A percentile compares a stretch with the other conserved stretches of the same genome.
These are phyloP conservation scores for Lepidothrix coronata DNA, from an alignment of 2,113 vertebrate species.

Conservation along the genomic window DNA sequence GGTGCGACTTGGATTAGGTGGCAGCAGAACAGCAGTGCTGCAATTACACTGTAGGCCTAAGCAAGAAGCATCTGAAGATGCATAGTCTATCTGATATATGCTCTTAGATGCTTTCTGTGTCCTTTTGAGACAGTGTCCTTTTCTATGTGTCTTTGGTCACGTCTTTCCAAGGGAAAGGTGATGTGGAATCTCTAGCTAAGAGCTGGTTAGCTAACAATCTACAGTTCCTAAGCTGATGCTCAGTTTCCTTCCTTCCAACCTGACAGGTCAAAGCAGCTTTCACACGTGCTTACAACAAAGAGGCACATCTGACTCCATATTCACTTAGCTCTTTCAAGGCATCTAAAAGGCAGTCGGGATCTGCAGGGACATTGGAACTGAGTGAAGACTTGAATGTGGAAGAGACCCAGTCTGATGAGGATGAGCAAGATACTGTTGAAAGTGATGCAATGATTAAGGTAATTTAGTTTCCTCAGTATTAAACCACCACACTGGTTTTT, in stretches of 20 bases:
- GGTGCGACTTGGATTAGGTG: background rate
- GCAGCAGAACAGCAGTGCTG: background rate
- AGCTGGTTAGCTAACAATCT: background rate
- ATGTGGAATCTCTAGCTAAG: background rate
- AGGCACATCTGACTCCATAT: conserved; percentile 88
- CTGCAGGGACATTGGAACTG: conserved; percentile 58
- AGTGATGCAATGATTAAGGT: conserved; percentile 97
- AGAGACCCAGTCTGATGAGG: conserved; percentile 75
- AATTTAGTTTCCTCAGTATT: background rate
- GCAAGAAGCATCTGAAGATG: background rate
- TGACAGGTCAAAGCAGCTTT: conserved; percentile 93
- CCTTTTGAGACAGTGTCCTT: background rate
- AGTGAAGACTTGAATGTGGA: conserved; percentile 64
- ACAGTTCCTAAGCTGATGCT: background rate
- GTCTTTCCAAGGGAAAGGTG: background rate
- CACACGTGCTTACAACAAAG: conserved; percentile 92
- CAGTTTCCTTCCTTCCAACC: background rate
- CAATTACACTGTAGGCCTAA: background rate
- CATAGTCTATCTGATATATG: background rate
- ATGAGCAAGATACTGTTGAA: conserved; percentile 77
- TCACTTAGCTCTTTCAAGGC: conserved; percentile 82
- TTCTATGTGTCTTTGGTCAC: background rate
- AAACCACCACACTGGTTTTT: background rate
- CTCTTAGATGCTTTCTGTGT: background rate
- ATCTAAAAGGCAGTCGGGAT: conserved; percentile 68